These are phyloP conservation scores for Tilapia sparmanii DNA, from an alignment of 2,113 vertebrate species.

Conservation along the genomic window DNA sequence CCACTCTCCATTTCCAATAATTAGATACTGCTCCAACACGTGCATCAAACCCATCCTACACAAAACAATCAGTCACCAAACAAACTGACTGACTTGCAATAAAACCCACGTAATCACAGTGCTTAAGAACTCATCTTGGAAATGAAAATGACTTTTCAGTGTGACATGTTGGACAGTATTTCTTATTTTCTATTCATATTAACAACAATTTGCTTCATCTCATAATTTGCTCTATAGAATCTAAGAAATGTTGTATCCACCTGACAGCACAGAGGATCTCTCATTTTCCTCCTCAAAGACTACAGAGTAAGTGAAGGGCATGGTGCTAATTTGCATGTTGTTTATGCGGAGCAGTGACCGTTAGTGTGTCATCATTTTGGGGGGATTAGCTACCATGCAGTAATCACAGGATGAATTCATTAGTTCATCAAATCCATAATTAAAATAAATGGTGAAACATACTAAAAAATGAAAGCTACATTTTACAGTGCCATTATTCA, in stretches of 20 bases:
- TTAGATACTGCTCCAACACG: constrained; percentile 19
- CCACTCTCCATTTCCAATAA: background rate
- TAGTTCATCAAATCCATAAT: background rate
- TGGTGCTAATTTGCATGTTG: background rate
- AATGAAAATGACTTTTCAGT: background rate
- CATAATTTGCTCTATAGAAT: constrained; percentile 29
- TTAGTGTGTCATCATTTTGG: background rate
- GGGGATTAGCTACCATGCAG: background rate
- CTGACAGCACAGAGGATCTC: background rate
- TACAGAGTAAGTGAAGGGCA: background rate
- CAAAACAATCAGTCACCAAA: background rate
- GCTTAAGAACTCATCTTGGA: background rate
- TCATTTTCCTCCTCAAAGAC: background rate
- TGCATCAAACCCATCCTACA: background rate
- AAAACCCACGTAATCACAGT: constrained; percentile 1
- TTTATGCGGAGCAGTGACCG: constrained; percentile 17
- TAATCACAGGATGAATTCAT: background rate
- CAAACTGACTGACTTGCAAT: background rate
- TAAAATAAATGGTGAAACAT: fast-evolving
- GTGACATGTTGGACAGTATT: background rate
- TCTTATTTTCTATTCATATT: background rate
- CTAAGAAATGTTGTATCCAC: constrained; percentile 26
- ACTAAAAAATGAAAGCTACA: background rate
- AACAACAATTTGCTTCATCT: constrained; percentile 4
- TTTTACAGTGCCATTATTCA: background rate